Conservation (phyloP, 2,113 vertebrate species). For the Nannobrachium achirus region DNA sequence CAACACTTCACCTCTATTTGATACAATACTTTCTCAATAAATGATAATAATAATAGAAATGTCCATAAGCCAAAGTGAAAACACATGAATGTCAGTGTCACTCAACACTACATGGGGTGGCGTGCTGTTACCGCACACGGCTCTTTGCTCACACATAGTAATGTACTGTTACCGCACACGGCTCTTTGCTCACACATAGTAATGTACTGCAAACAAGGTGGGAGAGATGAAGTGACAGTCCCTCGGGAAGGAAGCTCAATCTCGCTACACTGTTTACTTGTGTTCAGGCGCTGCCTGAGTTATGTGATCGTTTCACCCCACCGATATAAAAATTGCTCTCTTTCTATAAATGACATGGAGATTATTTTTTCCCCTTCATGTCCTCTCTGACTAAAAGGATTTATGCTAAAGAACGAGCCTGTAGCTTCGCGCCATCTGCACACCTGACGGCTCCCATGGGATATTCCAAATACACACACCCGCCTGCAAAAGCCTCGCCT, state of each 20-base stretch:
- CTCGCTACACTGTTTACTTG: slow-evolving; percentile 58
- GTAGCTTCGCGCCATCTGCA: slow-evolving; percentile 44
- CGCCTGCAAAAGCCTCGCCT: background rate
- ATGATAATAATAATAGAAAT: slow-evolving; percentile 11
- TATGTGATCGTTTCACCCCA: slow-evolving; percentile 48
- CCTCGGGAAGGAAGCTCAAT: slow-evolving; percentile 49
- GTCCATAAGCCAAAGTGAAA: slow-evolving; percentile 35
- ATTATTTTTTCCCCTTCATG: slow-evolving; percentile 11
- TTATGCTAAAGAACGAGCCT: slow-evolving; percentile 54
- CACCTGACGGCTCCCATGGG: slow-evolving; percentile 40
- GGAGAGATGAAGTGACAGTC: slow-evolving; percentile 30
- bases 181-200: slow-evolving; percentile 12
- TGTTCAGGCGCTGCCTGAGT: slow-evolving; percentile 33
- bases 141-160: slow-evolving; percentile 8
- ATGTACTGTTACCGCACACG: slow-evolving; percentile 18
- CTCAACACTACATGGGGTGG: slow-evolving; percentile 10
- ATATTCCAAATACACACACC: slow-evolving; percentile 26
- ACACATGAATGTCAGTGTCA: slow-evolving; percentile 31
- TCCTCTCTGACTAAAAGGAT: slow-evolving; percentile 30
- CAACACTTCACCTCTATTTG: no score
- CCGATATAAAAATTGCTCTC: slow-evolving; percentile 52
- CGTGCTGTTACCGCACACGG: slow-evolving; percentile 14
- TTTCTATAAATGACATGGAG: slow-evolving; percentile 43
- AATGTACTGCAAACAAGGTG: slow-evolving; percentile 30
- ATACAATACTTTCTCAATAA: no score